These are phyloP conservation scores for Semotilus atromaculatus DNA, from an alignment of 2,797 vertebrate species.

Conservation along the genomic window DNA sequence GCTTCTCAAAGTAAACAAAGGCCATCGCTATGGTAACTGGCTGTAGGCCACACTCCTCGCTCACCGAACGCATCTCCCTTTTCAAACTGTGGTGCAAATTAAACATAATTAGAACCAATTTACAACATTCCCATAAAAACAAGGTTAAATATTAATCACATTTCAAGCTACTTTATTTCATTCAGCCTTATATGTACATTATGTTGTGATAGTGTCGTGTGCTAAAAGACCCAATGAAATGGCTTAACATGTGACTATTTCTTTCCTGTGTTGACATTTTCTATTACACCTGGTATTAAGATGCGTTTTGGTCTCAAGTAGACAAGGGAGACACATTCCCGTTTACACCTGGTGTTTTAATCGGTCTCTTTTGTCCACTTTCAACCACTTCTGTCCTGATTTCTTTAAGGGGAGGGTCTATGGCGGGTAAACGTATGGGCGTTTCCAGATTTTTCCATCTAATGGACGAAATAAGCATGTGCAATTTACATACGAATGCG, in stretches of 20 bases:
- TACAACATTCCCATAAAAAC: not conserved
- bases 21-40: slow-evolving; percentile 93
- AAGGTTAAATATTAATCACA: not conserved
- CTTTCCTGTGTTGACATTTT: not conserved
- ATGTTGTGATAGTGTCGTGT: not conserved
- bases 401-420: too few species aligned
- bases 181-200: not conserved
- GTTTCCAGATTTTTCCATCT: too few species aligned
- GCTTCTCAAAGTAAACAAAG: slow-evolving; percentile 98
- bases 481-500: too few species aligned
- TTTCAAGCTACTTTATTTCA: not conserved
- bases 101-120: slow-evolving; percentile 3
- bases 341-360: too few species aligned
- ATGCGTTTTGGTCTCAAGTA: too few species aligned
- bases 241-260: not conserved
- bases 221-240: not conserved
- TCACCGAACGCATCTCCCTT: slow-evolving; percentile 92
- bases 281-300: not conserved
- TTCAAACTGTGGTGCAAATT: slow-evolving; percentile 82
- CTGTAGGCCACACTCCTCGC: slow-evolving; percentile 91
- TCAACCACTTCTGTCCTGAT: too few species aligned
- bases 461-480: too few species aligned
- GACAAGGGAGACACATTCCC: too few species aligned
- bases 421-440: too few species aligned
- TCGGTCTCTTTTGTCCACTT: too few species aligned